Conservation (phyloP, 2,113 vertebrate genomes). For the Galeopterus variegatus region DNA sequence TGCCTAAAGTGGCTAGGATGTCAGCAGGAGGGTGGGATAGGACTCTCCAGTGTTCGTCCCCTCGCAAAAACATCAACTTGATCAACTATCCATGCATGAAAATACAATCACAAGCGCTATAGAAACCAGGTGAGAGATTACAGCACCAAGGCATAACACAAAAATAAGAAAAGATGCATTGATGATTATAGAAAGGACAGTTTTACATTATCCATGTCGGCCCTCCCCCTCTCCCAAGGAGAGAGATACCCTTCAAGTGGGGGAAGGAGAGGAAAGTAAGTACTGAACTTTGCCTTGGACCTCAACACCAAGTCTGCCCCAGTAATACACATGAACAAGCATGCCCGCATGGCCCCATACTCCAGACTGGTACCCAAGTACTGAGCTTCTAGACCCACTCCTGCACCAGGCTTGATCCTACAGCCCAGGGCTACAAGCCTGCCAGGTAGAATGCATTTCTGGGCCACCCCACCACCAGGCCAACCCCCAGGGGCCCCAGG, state of each 20-base stretch:
- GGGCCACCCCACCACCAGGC: background rate
- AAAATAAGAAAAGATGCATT: background rate
- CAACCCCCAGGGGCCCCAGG: background rate
- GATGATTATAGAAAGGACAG: background rate
- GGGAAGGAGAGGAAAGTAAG: background rate
- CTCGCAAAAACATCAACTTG: background rate
- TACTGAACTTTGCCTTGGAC: background rate
- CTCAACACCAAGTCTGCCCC: background rate
- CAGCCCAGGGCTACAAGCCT: background rate
- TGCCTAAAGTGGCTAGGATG: background rate
- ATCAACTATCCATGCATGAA: background rate
- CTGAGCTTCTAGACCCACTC: background rate
- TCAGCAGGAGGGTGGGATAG: background rate
- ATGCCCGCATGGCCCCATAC: background rate
- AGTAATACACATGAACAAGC: background rate
- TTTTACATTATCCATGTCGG: background rate
- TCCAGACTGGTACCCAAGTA: background rate
- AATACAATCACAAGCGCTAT: background rate
- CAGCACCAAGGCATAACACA: background rate
- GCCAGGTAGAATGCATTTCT: background rate
- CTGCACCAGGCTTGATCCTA: background rate
- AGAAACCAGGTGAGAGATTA: background rate
- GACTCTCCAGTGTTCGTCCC: background rate
- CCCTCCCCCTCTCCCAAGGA: background rate
- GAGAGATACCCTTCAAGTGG: background rate